A percentile compares a stretch with the other conserved stretches of the same genome.
Evolutionary conservation across 2,888 invertebrate genomes (phyloP).

Genomic region (Ariolimax columbianus): DNA sequence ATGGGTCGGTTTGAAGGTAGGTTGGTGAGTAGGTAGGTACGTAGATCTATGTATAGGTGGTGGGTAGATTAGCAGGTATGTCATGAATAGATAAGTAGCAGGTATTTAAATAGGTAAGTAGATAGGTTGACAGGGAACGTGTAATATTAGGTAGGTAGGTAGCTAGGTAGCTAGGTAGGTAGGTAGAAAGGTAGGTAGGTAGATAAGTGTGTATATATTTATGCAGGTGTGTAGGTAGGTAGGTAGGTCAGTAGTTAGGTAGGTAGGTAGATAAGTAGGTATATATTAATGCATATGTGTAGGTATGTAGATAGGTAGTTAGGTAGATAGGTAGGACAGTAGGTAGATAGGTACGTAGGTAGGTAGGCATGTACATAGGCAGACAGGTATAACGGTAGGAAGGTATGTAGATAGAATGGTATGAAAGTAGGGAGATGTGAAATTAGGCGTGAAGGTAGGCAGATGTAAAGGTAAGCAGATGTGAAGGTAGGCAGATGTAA

Average conservation of each 20-base stretch:
- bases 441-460: neutral
- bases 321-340: too few species aligned
- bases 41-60: neutral
- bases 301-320: too few species aligned
- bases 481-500: too few species aligned
- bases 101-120: neutral
- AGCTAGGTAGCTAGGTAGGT: conserved; percentile 7
- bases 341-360: too few species aligned
- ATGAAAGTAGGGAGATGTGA: neutral
- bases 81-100: neutral
- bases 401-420: neutral
- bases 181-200: too few species aligned
- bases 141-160: neutral
- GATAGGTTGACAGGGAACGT: neutral
- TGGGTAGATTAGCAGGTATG: neutral
- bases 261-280: too few species aligned
- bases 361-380: too few species aligned
- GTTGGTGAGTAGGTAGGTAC: neutral
- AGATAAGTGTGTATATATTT: too few species aligned
- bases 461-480: too few species aligned
- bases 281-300: too few species aligned
- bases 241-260: too few species aligned
- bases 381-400: neutral
- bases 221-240: too few species aligned
- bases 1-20: neutral